phyloP scores from a whole-genome alignment of 2,888 invertebrate genomes.

The Cyaniris semiargus region DNA sequence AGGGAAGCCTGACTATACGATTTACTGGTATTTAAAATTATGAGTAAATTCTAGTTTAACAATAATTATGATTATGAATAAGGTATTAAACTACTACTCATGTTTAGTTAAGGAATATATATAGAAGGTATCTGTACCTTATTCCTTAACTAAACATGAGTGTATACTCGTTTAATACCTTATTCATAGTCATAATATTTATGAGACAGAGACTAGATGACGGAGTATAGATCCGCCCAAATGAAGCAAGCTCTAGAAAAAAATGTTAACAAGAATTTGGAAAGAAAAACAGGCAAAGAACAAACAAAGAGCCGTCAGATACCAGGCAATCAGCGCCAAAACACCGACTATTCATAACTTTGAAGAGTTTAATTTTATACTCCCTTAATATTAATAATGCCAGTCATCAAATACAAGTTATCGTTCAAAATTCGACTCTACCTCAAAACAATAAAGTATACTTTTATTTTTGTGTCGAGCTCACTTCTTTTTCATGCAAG shows the following conservation, averaged over 20 bases:
- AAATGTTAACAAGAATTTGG: not conserved
- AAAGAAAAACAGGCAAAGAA: not conserved
- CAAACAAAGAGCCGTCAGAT: constrained; percentile 2
- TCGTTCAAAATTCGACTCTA: constrained; percentile 45
- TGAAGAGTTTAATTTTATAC: constrained; percentile 33
- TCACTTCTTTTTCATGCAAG: not conserved
- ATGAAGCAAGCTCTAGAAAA: not conserved
- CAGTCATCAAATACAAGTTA: constrained; percentile 66
- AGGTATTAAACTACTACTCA: no score
- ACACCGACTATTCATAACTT: constrained; percentile 27
- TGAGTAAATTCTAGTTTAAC: no score
- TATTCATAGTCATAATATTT: no score
- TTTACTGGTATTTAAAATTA: no score
- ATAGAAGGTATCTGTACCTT: no score
- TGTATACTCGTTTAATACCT: no score
- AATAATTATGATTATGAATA: no score
- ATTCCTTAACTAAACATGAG: no score
- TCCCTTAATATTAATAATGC: constrained; percentile 49
- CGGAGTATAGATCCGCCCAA: no score
- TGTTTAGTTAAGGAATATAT: no score
- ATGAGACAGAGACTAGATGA: no score
- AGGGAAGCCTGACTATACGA: no score
- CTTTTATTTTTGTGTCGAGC: not conserved
- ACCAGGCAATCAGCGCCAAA: constrained; percentile 20
- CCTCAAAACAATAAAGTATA: not conserved